phyloP scores from a whole-genome alignment of 2,888 invertebrate species.

The Andrena chrysosceles region DNA sequence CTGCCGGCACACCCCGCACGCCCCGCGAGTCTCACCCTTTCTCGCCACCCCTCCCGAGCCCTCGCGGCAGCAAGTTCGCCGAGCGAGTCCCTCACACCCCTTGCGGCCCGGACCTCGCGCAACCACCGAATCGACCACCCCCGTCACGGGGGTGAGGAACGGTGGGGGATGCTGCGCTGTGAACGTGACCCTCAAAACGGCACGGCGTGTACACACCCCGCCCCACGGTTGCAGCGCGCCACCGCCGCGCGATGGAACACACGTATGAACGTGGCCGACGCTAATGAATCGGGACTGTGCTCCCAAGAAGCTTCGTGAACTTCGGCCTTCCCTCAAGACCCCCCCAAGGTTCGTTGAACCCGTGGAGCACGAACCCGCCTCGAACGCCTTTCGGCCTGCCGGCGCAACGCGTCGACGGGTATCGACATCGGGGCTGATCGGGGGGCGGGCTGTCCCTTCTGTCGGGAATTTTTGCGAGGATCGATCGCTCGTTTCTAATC shows the following conservation, averaged over 20 bases:
- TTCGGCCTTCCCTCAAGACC: slow-evolving; percentile 55
- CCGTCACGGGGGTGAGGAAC: slow-evolving; percentile 63
- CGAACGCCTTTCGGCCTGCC: slow-evolving; percentile 28
- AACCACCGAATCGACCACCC: slow-evolving; percentile 80
- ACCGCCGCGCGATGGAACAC: slow-evolving; percentile 13
- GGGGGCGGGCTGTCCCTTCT: background rate
- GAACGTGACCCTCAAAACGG: slow-evolving; percentile 85
- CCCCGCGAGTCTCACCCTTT: background rate
- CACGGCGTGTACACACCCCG: slow-evolving; percentile 73
- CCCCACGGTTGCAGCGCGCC: slow-evolving; percentile 5
- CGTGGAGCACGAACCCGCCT: slow-evolving; percentile 5
- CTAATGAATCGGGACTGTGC: slow-evolving; percentile 65
- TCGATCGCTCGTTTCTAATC: background rate
- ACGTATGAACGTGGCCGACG: slow-evolving; percentile 54
- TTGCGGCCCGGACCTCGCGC: slow-evolving; percentile 83
- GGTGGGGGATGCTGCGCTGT: slow-evolving; percentile 80
- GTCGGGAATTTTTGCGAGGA: background rate
- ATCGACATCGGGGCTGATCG: slow-evolving; percentile 16
- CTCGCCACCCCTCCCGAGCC: slow-evolving; percentile 28
- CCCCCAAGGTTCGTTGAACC: slow-evolving; percentile 50
- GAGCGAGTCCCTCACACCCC: slow-evolving; percentile 60
- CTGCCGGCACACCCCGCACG: slow-evolving; percentile 8
- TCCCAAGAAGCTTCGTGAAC: slow-evolving; percentile 57
- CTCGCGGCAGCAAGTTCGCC: slow-evolving; percentile 51
- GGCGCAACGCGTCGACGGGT: slow-evolving; percentile 24